Base-by-base conservation (phyloP, 2,797 vertebrate species). In the Anguilla obscura region DNA sequence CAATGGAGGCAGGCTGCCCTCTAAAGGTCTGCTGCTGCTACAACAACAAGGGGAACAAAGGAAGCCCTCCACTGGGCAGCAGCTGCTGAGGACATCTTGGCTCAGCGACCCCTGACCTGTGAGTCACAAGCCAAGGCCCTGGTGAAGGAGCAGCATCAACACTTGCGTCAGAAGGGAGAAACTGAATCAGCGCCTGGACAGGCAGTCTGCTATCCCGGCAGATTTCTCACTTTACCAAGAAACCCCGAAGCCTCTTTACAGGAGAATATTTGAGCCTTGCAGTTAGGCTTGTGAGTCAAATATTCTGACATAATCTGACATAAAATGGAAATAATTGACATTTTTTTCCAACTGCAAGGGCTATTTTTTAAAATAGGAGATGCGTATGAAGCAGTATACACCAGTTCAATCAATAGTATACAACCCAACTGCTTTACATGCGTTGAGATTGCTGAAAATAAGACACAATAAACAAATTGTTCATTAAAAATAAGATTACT, bases 1-100 rank as follows among this genome's bases (percentile, higher is more conserved):
- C 21, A 14, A 87, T 91, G 88, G 88, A 89, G 87, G 27, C 85
- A 91, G 58, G 90, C 91, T 91, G 91, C 91, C 91, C 89, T 90
- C 92, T 90, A 89, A 86, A 90, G 92, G 58, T 63, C 36, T 54
- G 40, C 33, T 7, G 24, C 1, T 40, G 33, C 45, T 18, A 91
- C 87, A 76, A 85, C 88, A 63, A 60, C 48, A 48, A 63, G 83
- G 33, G 74, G 74, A 85, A 88, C 83, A 88, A 88, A 85, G 87
- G 50, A 21, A 74, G 45, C n/a, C 24, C 48, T 7, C 33, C 21
- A n/a, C 80, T 83, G 83, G 12, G 27, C 83, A 30, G 48, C 48
- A 84, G 48, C 48, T 56, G 52, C n/a, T 27, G 50, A 30, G 83
- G 27, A 52, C 50, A 52, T 84, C 24, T 82, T 52, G 21, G 50